These are phyloP conservation scores for Yponomeuta cagnagella DNA, from an alignment of 2,888 invertebrate genomes.

Conservation along the genomic window DNA sequence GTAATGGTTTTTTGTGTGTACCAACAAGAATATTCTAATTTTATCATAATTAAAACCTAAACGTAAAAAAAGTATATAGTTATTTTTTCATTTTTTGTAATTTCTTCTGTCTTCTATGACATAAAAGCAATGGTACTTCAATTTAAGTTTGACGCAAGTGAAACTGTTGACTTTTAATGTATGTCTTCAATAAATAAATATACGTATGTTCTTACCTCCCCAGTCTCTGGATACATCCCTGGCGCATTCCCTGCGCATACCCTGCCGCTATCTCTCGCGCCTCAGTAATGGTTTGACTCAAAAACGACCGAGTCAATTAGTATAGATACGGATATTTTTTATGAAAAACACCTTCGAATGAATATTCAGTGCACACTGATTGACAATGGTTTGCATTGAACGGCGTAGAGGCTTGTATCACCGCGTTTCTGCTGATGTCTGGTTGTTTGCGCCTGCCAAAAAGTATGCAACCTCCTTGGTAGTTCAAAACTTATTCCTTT, in stretches of 20 bases:
- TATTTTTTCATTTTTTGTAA: too few relatives aligned
- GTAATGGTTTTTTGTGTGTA: too few relatives aligned
- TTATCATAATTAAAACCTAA: too few relatives aligned
- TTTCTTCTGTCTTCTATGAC: too few relatives aligned
- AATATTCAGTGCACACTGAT: neutral
- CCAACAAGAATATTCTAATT: too few relatives aligned
- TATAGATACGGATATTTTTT: neutral
- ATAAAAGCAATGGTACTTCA: too few relatives aligned
- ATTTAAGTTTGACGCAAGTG: too few relatives aligned
- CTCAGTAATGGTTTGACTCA: neutral
- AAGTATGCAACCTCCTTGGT: too few relatives aligned
- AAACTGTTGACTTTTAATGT: too few relatives aligned
- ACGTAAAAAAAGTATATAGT: too few relatives aligned
- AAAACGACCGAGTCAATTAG: neutral
- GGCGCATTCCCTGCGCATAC: neutral
- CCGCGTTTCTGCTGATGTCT: neutral
- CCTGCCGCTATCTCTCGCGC: neutral
- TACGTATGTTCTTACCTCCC: neutral
- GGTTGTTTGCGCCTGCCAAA: too few relatives aligned
- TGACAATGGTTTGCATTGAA: neutral
- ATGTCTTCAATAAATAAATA: neutral
- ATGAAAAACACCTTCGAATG: neutral
- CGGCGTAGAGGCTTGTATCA: neutral
- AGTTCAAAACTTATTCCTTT: too few relatives aligned
- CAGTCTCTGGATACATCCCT: neutral